Conservation (phyloP, 30 jellyfish, hydroid and myxozoan species). For the Calvadosia cruxmelitensis region DNA sequence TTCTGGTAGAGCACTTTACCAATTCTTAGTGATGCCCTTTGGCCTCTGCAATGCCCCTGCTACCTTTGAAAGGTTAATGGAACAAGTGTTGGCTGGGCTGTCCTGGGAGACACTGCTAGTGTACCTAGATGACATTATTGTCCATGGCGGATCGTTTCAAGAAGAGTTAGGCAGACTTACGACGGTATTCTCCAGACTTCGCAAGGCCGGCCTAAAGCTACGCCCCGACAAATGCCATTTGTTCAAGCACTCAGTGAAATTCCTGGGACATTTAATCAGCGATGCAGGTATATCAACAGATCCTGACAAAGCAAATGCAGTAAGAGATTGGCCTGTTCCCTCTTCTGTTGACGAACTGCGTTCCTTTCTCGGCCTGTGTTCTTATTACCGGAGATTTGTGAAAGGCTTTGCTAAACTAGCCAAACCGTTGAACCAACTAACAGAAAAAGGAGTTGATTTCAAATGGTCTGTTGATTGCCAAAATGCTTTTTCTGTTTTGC, state of each 20-base stretch:
- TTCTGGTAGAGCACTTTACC: constrained; percentile 36
- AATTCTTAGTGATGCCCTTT: too few species aligned
- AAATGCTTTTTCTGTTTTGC: background rate
- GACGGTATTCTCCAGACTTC: constrained; percentile 10
- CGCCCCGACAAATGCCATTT: constrained; percentile 23
- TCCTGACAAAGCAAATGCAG: constrained; percentile 17
- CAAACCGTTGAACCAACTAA: constrained; percentile 4
- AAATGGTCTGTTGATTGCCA: constrained; percentile 13
- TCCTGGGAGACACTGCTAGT: background rate
- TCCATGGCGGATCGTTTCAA: background rate
- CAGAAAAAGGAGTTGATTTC: constrained; percentile 12
- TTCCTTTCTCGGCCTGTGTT: constrained; percentile 32
- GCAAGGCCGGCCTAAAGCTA: constrained; percentile 19
- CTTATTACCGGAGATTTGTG: constrained; percentile 15
- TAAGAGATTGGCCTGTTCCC: constrained; percentile 4
- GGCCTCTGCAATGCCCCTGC: too few species aligned
- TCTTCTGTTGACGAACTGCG: constrained; percentile 12
- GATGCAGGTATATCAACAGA: constrained; percentile 18
- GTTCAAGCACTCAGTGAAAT: constrained; percentile 16
- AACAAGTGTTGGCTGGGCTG: constrained; percentile 25
- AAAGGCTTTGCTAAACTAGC: background rate
- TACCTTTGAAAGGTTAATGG: constrained; percentile 41
- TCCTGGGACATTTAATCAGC: constrained; percentile 20
- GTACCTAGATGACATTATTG: background rate
- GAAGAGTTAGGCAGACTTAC: constrained; percentile 15